phyloP scores from a whole-genome alignment of 2,113 vertebrate genomes.

The Chloebia gouldiae region DNA sequence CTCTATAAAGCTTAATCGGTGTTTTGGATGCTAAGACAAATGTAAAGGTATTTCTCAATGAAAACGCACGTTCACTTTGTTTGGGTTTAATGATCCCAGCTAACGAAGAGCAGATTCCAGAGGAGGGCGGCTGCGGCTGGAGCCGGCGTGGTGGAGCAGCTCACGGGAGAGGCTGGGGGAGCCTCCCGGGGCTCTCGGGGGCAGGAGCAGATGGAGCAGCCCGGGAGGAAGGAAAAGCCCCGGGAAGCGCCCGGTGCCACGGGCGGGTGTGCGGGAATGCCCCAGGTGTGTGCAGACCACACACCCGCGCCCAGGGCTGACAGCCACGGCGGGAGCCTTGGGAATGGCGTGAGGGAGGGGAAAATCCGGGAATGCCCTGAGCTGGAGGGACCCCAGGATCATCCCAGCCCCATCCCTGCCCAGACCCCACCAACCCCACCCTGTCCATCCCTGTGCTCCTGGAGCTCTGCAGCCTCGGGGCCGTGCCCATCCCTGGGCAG shows the following conservation, averaged over 20 bases:
- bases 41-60: background rate
- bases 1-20: background rate
- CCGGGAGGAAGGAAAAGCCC: background rate
- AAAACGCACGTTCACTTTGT: background rate
- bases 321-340: background rate
- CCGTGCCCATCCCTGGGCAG: background rate
- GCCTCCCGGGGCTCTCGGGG: background rate
- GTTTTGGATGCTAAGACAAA: background rate
- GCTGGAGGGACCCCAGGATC: background rate
- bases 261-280: accelerated
- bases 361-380: background rate
- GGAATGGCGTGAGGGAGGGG: accelerated
- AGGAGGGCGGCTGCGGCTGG: background rate
- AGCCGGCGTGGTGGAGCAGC: background rate
- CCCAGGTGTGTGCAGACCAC: accelerated
- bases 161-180: background rate
- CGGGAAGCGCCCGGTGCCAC: accelerated
- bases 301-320: accelerated
- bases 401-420: background rate
- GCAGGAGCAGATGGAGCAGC: background rate
- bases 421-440: background rate
- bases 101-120: background rate
- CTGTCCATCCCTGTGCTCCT: background rate
- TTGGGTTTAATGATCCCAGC: background rate
- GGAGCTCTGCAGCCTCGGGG: background rate